Conservation (phyloP, 2,797 vertebrate species). For the Cheracebus regulus region DNA sequence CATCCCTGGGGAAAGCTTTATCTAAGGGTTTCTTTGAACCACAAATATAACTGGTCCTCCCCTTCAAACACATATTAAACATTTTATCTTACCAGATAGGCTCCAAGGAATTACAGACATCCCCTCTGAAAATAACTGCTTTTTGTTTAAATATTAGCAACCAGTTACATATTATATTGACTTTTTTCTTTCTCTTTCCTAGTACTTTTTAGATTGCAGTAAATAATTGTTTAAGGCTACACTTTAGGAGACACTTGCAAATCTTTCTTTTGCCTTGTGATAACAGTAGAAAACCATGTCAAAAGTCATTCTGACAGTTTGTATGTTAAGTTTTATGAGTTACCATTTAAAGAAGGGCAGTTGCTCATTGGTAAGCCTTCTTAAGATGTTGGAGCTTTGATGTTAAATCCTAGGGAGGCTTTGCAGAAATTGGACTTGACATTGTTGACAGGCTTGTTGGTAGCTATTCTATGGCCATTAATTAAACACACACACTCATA, state of each 20-base stretch:
- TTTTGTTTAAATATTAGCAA: constrained; percentile 44
- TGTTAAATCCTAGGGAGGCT: constrained; percentile 43
- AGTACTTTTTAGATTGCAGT: constrained; percentile 1
- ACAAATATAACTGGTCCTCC: neutral
- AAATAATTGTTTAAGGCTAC: constrained; percentile 31
- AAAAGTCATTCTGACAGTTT: constrained; percentile 43
- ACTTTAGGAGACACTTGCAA: constrained; percentile 11
- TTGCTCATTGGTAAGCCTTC: constrained; percentile 40
- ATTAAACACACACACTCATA: constrained; percentile 17
- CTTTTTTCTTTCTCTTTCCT: neutral
- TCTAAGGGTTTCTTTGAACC: constrained; percentile 11
- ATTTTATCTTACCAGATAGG: neutral
- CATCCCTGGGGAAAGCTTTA: neutral
- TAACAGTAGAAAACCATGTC: constrained; percentile 21
- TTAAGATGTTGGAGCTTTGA: constrained; percentile 64
- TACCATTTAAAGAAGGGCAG: neutral
- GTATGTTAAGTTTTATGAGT: constrained; percentile 42
- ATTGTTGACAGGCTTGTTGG: constrained; percentile 32
- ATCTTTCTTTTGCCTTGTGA: constrained; percentile 18
- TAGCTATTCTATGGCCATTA: constrained; percentile 48
- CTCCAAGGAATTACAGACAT: neutral
- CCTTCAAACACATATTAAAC: neutral
- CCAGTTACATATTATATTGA: neutral
- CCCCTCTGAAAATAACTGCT: neutral
- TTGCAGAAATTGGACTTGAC: constrained; percentile 60